These are phyloP conservation scores for Therioaphis trifolii DNA, from an alignment of 2,888 invertebrate genomes.

Conservation along the genomic window DNA sequence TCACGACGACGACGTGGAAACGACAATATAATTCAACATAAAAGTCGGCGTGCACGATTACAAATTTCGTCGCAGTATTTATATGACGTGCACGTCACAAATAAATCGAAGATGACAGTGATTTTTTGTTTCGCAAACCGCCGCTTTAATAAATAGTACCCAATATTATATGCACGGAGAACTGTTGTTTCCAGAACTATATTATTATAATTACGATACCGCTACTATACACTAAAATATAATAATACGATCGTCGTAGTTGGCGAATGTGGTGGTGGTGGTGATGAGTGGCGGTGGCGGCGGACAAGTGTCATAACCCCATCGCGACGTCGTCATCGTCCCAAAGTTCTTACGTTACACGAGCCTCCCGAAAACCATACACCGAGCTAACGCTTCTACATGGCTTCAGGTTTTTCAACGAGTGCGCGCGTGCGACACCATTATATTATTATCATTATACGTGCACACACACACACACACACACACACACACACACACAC, in stretches of 20 bases:
- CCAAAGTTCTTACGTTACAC: constrained; percentile 60
- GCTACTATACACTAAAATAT: neutral
- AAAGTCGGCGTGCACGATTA: neutral
- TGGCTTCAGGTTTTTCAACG: constrained; percentile 56
- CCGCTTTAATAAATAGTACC: neutral
- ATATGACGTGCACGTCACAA: no score
- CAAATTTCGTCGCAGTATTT: neutral
- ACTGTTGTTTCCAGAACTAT: neutral
- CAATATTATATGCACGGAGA: no score
- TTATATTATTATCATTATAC: neutral
- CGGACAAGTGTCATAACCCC: constrained; percentile 14
- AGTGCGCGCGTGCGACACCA: neutral
- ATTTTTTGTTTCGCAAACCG: neutral
- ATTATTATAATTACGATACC: neutral
- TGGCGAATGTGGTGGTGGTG: no score
- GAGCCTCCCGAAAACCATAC: constrained; percentile 42
- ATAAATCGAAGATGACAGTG: no score
- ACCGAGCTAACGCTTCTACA: constrained; percentile 8
- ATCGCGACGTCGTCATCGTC: neutral
- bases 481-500: no score
- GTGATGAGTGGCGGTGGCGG: neutral
- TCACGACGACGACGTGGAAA: neutral
- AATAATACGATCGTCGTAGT: neutral
- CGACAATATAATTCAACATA: neutral
- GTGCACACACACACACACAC: neutral